Conservation (phyloP, 2,113 vertebrate genomes). For the Boleophthalmus pectinirostris region DNA sequence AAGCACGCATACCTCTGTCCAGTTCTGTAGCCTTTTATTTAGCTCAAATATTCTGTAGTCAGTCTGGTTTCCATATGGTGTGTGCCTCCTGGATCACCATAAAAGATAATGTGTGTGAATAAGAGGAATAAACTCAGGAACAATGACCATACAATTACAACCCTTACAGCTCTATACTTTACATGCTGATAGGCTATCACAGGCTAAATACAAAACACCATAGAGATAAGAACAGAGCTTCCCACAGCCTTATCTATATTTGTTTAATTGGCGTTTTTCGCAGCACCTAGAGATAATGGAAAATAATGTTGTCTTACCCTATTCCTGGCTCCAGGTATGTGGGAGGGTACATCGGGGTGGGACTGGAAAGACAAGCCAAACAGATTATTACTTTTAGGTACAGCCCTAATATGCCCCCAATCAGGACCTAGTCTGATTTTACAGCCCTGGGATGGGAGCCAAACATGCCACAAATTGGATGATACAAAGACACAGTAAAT, state of each 20-base stretch:
- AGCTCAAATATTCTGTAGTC: conserved; percentile 99
- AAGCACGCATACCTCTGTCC: conserved; percentile 87
- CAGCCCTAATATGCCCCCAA: conserved; percentile 21
- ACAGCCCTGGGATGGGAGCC: conserved; percentile 27
- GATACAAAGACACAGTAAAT: conserved; percentile 41
- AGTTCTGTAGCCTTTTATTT: conserved; percentile 97
- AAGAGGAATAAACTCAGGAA: background rate
- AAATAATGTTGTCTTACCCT: conserved; percentile 80
- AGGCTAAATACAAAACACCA: conserved; percentile 26
- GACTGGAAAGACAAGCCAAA: conserved; percentile 75
- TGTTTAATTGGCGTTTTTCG: conserved; percentile 21
- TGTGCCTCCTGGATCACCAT: conserved; percentile 86
- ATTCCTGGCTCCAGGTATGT: conserved; percentile 96
- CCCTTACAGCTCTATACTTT: background rate
- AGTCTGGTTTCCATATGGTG: conserved; percentile 95
- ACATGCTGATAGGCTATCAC: background rate
- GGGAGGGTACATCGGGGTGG: conserved; percentile 96
- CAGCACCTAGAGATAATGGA: conserved; percentile 16
- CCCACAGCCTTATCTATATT: conserved; percentile 31
- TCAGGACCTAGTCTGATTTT: conserved; percentile 22
- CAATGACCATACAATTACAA: background rate
- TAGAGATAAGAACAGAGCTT: conserved; percentile 35
- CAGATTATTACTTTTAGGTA: conserved; percentile 36
- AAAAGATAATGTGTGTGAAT: conserved; percentile 18
- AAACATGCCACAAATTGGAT: conserved; percentile 46